Evolutionary conservation across 2,888 invertebrate species (phyloP).

Genomic region (Rhodophaea formosa): DNA sequence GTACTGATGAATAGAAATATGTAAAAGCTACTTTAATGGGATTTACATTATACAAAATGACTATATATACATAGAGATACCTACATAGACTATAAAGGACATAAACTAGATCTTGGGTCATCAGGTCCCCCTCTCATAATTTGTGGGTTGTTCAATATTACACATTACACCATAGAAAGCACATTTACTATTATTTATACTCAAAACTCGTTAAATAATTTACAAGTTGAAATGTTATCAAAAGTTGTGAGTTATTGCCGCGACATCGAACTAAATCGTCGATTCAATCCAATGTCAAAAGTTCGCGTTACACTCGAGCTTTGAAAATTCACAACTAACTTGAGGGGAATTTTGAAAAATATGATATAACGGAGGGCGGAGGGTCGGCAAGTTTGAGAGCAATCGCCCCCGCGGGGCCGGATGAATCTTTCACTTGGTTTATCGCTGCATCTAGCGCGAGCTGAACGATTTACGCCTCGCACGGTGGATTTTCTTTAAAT

Average conservation of each 20-base stretch:
- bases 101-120: too few species aligned
- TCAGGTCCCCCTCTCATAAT: too few species aligned
- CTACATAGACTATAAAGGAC: too few species aligned
- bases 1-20: too few species aligned
- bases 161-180: too few species aligned
- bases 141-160: too few species aligned
- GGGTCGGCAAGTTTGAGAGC: conserved; percentile 69
- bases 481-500: conserved; percentile 15
- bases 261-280: conserved; percentile 40
- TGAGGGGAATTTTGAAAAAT: conserved; percentile 71
- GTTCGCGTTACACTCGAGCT: conserved; percentile 42
- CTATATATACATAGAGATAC: too few species aligned
- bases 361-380: conserved; percentile 69
- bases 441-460: conserved; percentile 62
- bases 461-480: conserved; percentile 38
- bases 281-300: conserved; percentile 60
- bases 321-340: conserved; percentile 54
- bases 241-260: conserved; percentile 14
- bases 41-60: too few species aligned
- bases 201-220: not conserved
- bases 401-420: conserved; percentile 71
- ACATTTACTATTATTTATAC: not conserved
- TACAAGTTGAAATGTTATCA: conserved; percentile 6
- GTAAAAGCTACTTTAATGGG: too few species aligned
- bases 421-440: conserved; percentile 79